Evolutionary conservation across 2,113 vertebrate genomes (phyloP).

Genomic region (Puntigrus tetrazona): DNA sequence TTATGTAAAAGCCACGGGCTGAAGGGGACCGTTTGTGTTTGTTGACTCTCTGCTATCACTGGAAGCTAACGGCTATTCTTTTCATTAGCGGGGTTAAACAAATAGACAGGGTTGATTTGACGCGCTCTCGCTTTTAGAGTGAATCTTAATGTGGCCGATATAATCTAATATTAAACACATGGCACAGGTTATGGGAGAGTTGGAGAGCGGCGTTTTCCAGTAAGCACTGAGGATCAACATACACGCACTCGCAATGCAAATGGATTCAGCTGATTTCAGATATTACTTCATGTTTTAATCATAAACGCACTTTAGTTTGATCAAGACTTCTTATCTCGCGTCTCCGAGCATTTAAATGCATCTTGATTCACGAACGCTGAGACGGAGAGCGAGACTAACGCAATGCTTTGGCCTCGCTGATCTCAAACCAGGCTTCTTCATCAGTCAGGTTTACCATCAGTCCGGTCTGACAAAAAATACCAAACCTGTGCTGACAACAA

Average conservation of each 20-base stretch:
- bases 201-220: not conserved
- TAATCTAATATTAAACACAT: constrained; percentile 65
- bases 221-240: not conserved
- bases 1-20: constrained; percentile 41
- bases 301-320: not conserved
- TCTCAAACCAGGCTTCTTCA: not conserved
- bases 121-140: constrained; percentile 43
- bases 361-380: not conserved
- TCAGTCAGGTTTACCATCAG: too few relatives aligned
- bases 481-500: too few relatives aligned
- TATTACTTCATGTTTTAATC: not conserved
- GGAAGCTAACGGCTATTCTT: constrained; percentile 59
- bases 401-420: not conserved
- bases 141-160: constrained; percentile 58
- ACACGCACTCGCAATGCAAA: not conserved
- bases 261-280: not conserved
- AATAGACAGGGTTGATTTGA: constrained; percentile 59
- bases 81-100: constrained; percentile 61
- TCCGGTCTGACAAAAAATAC: too few relatives aligned
- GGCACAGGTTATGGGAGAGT: constrained; percentile 57
- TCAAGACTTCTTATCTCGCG: not conserved
- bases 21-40: constrained; percentile 53
- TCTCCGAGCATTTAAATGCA: not conserved
- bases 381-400: not conserved
- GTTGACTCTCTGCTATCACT: constrained; percentile 63